Base-by-base conservation (phyloP, 2,888 invertebrate species). In the Terebella lapidaria region DNA sequence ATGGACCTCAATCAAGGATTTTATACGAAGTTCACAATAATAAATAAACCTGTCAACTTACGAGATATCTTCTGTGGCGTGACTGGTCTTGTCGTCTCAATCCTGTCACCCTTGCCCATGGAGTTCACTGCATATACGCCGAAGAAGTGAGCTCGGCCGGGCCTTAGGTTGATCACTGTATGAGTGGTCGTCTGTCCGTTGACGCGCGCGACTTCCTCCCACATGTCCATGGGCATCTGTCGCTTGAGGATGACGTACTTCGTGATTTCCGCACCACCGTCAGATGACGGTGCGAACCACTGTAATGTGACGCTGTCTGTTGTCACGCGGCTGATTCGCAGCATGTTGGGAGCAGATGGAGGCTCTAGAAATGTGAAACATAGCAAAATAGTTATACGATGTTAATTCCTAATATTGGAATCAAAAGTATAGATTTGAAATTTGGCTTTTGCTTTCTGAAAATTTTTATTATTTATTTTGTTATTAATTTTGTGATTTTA, bases 101-200 rank as follows among this genome's bases (percentile, higher is more conserved):
- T 58, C 58, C 90, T 88, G 68, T 91, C 91, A 25, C 93, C 92
- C 54, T 85, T 83, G 2, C 94, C 94, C 55, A 90, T 86, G 10
- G 89, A 87, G 81, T 94, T 94, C 68, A 88, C 87, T 0, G 93
- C 93, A 72, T 88, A 86, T 22, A 94, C 87, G 64, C 92, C 85
- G 85, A 94, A 92, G 83, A 89, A 86, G 76, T 94, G 94, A 72
- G 90, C 88, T 29, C 86, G 84, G 73, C 90, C 89, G 77, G 89
- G 64, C 4, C 62, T 28, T 45, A 69, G 63, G 10, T 51, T 51
- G 27, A 20, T 42, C 10, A 59, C 59, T 2, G 63, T 65, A 55
- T 52, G 64, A 1, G 63, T 57, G 18, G 62, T 65, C 26, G 57
- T 56, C 45, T 24, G 27, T 20, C 62, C 56, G 47, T 60, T 56